These are phyloP conservation scores for Carcina quercana DNA, from an alignment of 2,888 invertebrate species.

Conservation along the genomic window DNA sequence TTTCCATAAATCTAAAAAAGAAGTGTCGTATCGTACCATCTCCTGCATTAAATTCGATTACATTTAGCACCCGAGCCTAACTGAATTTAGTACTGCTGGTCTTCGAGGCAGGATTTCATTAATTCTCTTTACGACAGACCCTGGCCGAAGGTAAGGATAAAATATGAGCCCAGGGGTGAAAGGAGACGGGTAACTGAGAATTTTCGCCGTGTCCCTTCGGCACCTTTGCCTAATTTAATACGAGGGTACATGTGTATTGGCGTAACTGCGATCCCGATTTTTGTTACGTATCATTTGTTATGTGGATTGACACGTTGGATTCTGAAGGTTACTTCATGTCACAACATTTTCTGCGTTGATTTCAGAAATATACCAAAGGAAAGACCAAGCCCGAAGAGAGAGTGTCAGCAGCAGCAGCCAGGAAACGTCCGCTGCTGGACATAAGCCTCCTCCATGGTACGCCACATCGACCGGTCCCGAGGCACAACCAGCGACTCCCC, in stretches of 20 bases:
- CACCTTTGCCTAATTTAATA: conserved; percentile 25
- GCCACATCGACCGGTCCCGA: too few species aligned
- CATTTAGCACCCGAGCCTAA: conserved; percentile 2
- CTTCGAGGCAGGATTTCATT: conserved; percentile 31
- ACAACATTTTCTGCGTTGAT: too few species aligned
- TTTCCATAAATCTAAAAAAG: not conserved
- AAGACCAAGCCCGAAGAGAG: too few species aligned
- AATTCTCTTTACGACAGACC: conserved; percentile 36
- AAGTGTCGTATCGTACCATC: not conserved
- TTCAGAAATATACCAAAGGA: too few species aligned
- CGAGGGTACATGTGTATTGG: not conserved
- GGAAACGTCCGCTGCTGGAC: too few species aligned
- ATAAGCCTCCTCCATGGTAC: too few species aligned
- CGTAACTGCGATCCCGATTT: not conserved
- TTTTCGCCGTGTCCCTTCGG: conserved; percentile 19
- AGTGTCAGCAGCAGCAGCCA: too few species aligned
- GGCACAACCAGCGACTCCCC: too few species aligned
- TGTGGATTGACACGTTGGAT: too few species aligned
- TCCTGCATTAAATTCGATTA: conserved; percentile 1
- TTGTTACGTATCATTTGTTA: not conserved
- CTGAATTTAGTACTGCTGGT: conserved; percentile 5
- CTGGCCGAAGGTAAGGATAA: conserved; percentile 20
- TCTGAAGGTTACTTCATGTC: too few species aligned
- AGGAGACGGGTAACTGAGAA: conserved; percentile 20
- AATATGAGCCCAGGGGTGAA: conserved; percentile 27